Percentiles rank a stretch among this genome's conserved stretches.
Evolutionary conservation across 2,888 invertebrate species (phyloP).

Genomic region (Luffia ferchaultella): DNA sequence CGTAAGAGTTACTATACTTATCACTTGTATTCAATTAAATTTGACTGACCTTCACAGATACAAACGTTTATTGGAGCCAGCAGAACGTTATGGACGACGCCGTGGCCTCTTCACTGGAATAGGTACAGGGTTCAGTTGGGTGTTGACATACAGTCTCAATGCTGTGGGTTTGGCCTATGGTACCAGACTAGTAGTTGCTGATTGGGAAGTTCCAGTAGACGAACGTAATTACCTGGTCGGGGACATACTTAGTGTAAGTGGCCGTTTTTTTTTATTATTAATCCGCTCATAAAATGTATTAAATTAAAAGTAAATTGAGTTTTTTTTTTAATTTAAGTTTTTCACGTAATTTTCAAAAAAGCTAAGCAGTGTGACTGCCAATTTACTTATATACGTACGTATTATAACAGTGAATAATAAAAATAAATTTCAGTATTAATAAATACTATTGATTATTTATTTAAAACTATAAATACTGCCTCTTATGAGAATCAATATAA

Average conservation of each 20-base stretch:
- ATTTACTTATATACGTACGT: too few species aligned
- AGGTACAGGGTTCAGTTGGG: slow-evolving; percentile 78
- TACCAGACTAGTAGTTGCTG: slow-evolving; percentile 70
- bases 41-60: slow-evolving; percentile 38
- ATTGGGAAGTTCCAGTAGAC: slow-evolving; percentile 61
- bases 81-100: slow-evolving; percentile 69
- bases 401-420: too few species aligned
- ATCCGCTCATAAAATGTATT: not conserved
- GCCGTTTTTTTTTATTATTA: slow-evolving; percentile 12
- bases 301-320: not conserved
- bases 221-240: slow-evolving; percentile 72
- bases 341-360: too few species aligned
- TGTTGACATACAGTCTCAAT: slow-evolving; percentile 76
- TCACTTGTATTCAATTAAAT: too few species aligned
- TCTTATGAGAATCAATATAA: too few species aligned
- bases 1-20: too few species aligned
- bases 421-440: too few species aligned
- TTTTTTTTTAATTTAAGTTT: slow-evolving; percentile 2
- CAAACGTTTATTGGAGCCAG: slow-evolving; percentile 63
- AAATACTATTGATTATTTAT: too few species aligned
- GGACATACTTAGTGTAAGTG: slow-evolving; percentile 71
- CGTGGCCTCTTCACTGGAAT: slow-evolving; percentile 74
- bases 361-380: too few species aligned
- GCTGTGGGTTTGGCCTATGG: slow-evolving; percentile 83
- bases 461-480: too few species aligned